Base-by-base conservation (phyloP, 2,113 vertebrate species). In the Xiphias gladius region DNA sequence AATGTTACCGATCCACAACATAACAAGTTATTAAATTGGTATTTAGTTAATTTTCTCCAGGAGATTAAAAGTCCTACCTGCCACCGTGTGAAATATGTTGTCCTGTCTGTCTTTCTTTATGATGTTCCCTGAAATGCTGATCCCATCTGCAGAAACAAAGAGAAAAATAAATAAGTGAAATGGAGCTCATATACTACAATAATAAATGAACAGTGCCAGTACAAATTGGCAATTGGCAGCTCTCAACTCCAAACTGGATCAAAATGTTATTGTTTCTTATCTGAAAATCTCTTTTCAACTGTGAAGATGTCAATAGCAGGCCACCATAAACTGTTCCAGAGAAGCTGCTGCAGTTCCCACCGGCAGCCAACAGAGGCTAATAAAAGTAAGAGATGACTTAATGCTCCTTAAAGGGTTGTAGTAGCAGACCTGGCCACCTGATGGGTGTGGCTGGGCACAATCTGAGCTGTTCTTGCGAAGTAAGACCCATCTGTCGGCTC, bases 71-170 rank as follows among this genome's bases (percentile, higher is more conserved):
- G 62, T 75, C 80, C 13, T 88, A 93, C 93, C 91, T 93, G 88
- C 82, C 79, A 75, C 76, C 35, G 69, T 39, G 26, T 65, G 71
- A 81, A 84, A 66, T 74, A 69, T 37, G 72, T 13, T 57, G 84
- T 87, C 74, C 72, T 57, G 84, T 77, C 64, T 73, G 71, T 91
- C 71, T 64, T 88, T 78, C 82, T 91, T 91, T 90, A 94, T 1
- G 73, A 86, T 71, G 82, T 76, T 61, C 66, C 75, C 78, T 73
- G 71, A 85, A 55, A 89, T 70, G 80, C 61, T 13, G 83, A 85
- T 76, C 93, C 93, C 95, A 95, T 96, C 95, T 96, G 93, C 17
- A 57, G 76, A 83, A 59, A 89, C 61, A 85, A 81, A 75, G 4
- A 84, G 7, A 62, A 59, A 54, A 68, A 73, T 13, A 37, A 26